Evolutionary conservation across 2,888 invertebrate species (phyloP), one percentile per base, ranked within the genome.

Genomic region (Smittia sp.): DNA sequence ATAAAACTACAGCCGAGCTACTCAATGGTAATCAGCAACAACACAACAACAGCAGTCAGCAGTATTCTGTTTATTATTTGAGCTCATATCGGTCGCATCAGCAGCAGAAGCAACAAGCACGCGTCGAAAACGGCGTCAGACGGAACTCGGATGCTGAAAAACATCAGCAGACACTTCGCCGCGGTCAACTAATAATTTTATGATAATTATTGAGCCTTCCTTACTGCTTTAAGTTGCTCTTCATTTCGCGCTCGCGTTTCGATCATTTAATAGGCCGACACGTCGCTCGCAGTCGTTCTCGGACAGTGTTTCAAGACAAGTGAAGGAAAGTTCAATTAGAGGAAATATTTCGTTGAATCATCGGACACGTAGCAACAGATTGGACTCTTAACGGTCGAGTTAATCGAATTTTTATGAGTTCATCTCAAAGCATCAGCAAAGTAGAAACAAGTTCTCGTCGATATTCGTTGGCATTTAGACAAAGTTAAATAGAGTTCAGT

Each of bases 21-120:
- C 69, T 72, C 58, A 62, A 72, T 72, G 72, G 38, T 72, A 72
- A 72, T 32, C 72, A 72, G 62, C 20, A 72, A 20, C 27, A 27
- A 9, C n/a, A 20, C 67, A 67, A 15, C 65, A 54, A 39, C 46
- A 68, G 13, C 38, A 72, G 7, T 52, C 65, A 63, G 25, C 63
- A 73, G 24, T 15, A 63, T 73, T 65, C 65, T 25, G 65, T 65
- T 25, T 63, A 38, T 22, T 73, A 73, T 65, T 73, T 65, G 27
- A 73, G 25, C 65, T 15, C 63, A 73, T n/a, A 72, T 22, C 62
- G 39, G 72, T 39, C 24, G 18, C 20, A 24, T 27, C 63, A 63
- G 25, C 27, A 27, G n/a, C 15, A 72, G 38, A 22, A 58, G 58
- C 38, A 22, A 72, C 58, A 62, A 22, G 63, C 63, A 13, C 63